Percentiles rank a stretch among this genome's conserved stretches.
Conservation (phyloP, 92 coral and sea anemone species). For the Anthopleura xanthogrammica region DNA sequence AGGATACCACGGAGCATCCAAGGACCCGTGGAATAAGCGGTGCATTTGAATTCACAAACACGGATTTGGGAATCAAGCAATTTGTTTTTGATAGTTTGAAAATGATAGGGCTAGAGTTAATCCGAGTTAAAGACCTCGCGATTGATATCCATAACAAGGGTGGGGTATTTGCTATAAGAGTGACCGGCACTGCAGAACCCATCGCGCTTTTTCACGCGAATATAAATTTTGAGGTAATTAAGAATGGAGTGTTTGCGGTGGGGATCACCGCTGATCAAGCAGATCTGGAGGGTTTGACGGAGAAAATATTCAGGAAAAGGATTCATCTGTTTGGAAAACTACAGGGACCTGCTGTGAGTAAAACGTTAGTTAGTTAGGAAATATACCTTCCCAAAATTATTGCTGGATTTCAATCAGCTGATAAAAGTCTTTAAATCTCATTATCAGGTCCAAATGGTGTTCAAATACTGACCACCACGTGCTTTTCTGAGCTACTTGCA, state of each 20-base stretch:
- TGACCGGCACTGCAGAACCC: slow-evolving; percentile 50
- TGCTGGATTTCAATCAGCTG: too few relatives aligned
- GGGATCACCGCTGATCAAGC: slow-evolving; percentile 62
- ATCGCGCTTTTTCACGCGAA: slow-evolving; percentile 26
- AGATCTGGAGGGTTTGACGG: slow-evolving; percentile 34
- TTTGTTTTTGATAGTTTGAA: background rate
- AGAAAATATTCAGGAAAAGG: slow-evolving; percentile 41
- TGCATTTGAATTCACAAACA: too few relatives aligned
- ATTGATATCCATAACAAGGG: slow-evolving; percentile 35
- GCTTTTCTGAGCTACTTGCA: too few relatives aligned
- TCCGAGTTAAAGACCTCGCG: slow-evolving; percentile 33
- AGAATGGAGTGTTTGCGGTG: slow-evolving; percentile 58
- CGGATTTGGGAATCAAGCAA: background rate
- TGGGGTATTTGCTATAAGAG: slow-evolving; percentile 33
- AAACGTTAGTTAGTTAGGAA: too few relatives aligned
- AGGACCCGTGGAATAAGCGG: too few relatives aligned
- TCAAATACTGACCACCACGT: too few relatives aligned
- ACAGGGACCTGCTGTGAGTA: slow-evolving; percentile 40
- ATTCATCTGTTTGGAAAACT: slow-evolving; percentile 52
- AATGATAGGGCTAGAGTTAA: slow-evolving; percentile 21
- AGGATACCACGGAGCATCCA: too few relatives aligned
- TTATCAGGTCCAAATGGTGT: too few relatives aligned
- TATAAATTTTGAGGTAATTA: slow-evolving; percentile 47
- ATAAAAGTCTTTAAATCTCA: too few relatives aligned
- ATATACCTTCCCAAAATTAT: too few relatives aligned